Conservation (phyloP, 2,113 vertebrate species). For the Emydocephalus ijimae region DNA sequence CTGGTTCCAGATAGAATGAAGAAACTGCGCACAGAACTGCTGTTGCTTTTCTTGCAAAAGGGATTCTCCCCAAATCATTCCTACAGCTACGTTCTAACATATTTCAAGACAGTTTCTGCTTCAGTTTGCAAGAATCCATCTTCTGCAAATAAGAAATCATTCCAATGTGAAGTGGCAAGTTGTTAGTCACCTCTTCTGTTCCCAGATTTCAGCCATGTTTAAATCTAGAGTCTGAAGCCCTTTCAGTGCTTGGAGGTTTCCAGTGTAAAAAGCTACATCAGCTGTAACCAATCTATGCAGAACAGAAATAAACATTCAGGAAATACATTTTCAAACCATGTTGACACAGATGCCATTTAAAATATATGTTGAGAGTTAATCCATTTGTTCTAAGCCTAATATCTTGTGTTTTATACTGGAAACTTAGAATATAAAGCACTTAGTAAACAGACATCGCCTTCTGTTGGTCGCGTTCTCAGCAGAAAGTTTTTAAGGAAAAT, state of each 20-base stretch:
- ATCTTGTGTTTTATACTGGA: not conserved
- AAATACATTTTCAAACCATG: not conserved
- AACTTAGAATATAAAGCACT: not conserved
- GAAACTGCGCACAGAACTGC: conserved; percentile 70
- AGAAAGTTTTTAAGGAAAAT: not conserved
- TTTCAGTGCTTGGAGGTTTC: conserved; percentile 91
- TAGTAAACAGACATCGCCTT: not conserved
- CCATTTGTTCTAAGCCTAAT: not conserved
- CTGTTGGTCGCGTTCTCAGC: not conserved
- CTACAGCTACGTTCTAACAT: conserved; percentile 39
- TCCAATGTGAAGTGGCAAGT: conserved; percentile 48
- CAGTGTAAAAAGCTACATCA: conserved; percentile 96
- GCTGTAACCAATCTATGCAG: conserved; percentile 86
- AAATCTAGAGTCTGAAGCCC: conserved; percentile 89
- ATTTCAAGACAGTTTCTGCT: conserved; percentile 42
- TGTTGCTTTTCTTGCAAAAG: conserved; percentile 64
- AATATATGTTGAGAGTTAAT: not conserved
- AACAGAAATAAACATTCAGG: conserved; percentile 21
- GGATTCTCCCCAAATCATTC: conserved; percentile 51
- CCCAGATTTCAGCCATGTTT: conserved; percentile 97
- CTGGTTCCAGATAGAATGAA: conserved; percentile 76
- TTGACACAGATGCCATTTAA: not conserved
- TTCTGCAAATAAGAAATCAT: conserved; percentile 52
- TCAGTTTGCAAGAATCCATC: conserved; percentile 46
- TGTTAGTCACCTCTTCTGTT: conserved; percentile 95